These are phyloP conservation scores for Botia almorhae DNA, from an alignment of 2,797 vertebrate species.

Conservation along the genomic window DNA sequence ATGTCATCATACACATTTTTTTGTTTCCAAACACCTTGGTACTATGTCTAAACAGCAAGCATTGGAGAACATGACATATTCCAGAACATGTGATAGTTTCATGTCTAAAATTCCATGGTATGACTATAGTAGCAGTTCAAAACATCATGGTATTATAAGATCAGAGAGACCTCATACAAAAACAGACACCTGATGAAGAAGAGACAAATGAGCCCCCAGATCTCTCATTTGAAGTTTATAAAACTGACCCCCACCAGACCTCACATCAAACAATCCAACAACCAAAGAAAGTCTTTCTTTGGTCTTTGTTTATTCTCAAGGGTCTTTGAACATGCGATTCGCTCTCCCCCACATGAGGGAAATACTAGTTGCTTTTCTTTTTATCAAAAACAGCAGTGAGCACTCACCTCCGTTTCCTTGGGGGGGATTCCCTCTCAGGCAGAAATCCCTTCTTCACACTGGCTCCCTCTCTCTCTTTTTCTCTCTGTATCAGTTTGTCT, in stretches of 20 bases:
- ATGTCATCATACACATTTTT: too few species aligned
- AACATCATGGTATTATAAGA: too few species aligned
- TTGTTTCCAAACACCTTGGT: too few species aligned
- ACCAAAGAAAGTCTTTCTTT: not conserved
- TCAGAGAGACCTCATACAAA: too few species aligned
- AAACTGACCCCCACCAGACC: not conserved
- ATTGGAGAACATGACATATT: too few species aligned
- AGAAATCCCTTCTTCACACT: conserved; percentile 52
- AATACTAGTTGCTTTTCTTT: conserved; percentile 18
- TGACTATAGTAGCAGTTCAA: too few species aligned
- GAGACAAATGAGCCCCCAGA: not conserved
- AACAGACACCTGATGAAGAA: too few species aligned
- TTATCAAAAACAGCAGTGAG: conserved; percentile 42
- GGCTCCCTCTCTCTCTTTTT: conserved; percentile 24
- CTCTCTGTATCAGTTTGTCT: conserved; percentile 47
- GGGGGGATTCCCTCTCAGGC: conserved; percentile 44
- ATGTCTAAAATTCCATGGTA: too few species aligned
- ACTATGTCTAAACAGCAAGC: too few species aligned
- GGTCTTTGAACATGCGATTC: not conserved
- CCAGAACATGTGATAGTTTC: too few species aligned
- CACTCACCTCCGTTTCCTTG: conserved; percentile 52
- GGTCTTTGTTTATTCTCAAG: not conserved
- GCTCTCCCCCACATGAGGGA: not conserved
- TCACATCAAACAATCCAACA: conserved; percentile 1
- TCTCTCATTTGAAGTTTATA: conserved; percentile 19